phyloP scores from a whole-genome alignment of 2,888 invertebrate species.

The Cataglyphis albicans region DNA sequence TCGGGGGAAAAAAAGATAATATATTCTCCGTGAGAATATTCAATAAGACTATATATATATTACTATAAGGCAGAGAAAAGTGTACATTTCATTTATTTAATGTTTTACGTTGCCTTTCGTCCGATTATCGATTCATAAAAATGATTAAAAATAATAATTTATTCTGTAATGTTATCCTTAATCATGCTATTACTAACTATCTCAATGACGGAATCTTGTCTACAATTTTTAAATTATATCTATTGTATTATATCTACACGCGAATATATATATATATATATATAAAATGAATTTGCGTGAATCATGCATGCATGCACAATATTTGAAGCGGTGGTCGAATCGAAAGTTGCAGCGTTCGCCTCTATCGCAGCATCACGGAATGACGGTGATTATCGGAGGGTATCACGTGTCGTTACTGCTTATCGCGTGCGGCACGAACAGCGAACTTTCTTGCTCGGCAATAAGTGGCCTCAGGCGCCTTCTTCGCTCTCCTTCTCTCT shows the following conservation, averaged over 20 bases:
- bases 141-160: neutral
- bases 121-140: neutral
- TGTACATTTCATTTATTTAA: conserved; percentile 5
- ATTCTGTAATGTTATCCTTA: neutral
- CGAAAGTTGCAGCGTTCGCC: conserved; percentile 24
- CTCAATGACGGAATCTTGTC: neutral
- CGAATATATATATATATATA: neutral
- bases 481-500: conserved; percentile 21
- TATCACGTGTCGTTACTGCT: conserved; percentile 68
- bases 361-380: conserved; percentile 54
- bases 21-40: conserved; percentile 1
- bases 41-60: neutral
- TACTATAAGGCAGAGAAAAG: neutral
- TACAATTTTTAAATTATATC: neutral
- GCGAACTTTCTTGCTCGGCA: conserved; percentile 35
- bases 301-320: neutral
- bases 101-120: neutral
- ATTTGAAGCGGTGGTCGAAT: neutral
- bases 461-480: conserved; percentile 43
- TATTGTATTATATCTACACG: neutral
- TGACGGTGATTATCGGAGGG: conserved; percentile 45
- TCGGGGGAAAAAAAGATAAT: neutral
- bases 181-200: neutral
- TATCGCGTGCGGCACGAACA: conserved; percentile 74
- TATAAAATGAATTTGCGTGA: neutral